These are phyloP conservation scores for Chaetophractus vellerosus DNA, from an alignment of 2,797 vertebrate species.

Conservation along the genomic window DNA sequence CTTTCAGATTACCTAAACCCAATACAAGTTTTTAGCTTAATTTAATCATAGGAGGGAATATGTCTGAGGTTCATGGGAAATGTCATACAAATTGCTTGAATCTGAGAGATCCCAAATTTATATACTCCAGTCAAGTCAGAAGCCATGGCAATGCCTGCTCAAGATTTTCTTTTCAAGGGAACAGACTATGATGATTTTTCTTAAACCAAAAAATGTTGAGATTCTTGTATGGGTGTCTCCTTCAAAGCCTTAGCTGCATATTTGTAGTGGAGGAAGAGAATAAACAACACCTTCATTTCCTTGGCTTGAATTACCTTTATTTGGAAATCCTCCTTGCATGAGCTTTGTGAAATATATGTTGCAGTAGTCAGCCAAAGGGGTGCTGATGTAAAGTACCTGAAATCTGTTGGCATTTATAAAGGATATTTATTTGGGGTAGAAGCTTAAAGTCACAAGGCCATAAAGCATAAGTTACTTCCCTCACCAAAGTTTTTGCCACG, in stretches of 20 bases:
- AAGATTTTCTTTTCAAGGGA: constrained; percentile 3
- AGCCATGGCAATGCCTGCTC: not conserved
- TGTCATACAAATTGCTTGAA: not conserved
- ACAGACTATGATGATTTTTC: not conserved
- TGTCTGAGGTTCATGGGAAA: not conserved
- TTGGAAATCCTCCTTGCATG: constrained; percentile 35
- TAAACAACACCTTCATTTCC: not conserved
- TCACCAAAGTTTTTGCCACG: no score
- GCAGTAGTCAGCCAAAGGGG: no score
- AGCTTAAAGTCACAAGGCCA: no score
- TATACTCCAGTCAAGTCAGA: not conserved
- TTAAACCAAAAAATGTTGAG: not conserved
- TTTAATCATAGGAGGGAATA: not conserved
- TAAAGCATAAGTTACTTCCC: no score
- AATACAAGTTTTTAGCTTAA: not conserved
- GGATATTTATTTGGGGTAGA: no score
- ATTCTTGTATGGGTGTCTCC: not conserved
- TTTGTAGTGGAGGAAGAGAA: not conserved
- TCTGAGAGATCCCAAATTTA: not conserved
- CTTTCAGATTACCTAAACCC: not conserved
- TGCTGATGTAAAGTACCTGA: no score
- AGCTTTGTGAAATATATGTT: not conserved
- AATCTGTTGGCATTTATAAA: no score
- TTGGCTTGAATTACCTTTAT: not conserved
- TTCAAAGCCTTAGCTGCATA: not conserved